Base-by-base conservation (phyloP, 2,797 vertebrate species). In the Margarornis squamiger region DNA sequence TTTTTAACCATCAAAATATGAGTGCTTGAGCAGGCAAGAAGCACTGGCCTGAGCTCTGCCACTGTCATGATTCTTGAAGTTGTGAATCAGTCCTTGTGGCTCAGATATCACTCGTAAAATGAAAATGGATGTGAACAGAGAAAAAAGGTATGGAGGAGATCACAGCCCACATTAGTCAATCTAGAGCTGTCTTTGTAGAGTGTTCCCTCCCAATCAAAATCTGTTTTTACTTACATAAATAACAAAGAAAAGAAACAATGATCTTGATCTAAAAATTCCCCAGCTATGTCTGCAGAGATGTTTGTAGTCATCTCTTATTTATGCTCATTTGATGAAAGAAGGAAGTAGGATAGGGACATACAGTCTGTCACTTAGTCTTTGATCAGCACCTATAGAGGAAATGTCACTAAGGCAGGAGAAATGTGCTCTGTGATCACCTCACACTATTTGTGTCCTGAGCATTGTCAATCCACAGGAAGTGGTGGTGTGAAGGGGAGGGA, bases 291-390 rank as follows among this genome's bases (percentile, higher is more conserved):
- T 92, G 49, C 21, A 41, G 79, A 90, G 82, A 6, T 90, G 70
- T 91, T 97, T 93, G 90, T 92, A 93, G 59, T 97, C 78, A 91
- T 88, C 39, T 93, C 66, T 95, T 91, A 93, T 92, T 94, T 94
- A 92, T 91, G 63, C 9, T 36, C 27, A 29, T 57, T 68, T 91
- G 91, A 92, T 92, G 76, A 91, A 85, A 93, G 87, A n/a, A 78
- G 27, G 68, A 65, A 75, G 39, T 21, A 48, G 26, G 54, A 75
- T 89, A 13, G 12, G 32, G 57, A 12, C 48, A 27, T 15, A 5
- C 17, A 87, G 75, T 54, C 80, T 93, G 75, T 57, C 88, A 58
- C 24, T 12, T 43, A 14, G 26, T 62, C 92, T 97, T 94, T 94
- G 90, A 93, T 92, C 87, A 90, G 58, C 34, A 39, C 59, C 82